Conservation (phyloP, 2,113 vertebrate species). For the Erythrolamprus reginae region DNA sequence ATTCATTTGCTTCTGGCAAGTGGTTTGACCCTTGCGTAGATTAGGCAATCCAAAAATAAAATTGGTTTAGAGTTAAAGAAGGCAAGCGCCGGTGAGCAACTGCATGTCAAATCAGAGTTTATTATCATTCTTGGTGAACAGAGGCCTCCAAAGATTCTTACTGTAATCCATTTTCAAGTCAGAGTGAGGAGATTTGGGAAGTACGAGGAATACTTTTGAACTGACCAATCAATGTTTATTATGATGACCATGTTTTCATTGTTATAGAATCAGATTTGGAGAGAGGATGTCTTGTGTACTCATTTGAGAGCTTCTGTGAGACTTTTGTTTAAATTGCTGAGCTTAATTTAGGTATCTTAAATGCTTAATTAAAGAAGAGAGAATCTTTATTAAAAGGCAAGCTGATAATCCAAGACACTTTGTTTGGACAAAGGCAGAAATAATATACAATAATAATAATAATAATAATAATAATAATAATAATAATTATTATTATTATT, state of each 20-base stretch:
- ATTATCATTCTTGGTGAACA: background rate
- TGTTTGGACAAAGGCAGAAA: background rate
- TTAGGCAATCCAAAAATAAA: slow-evolving; percentile 10
- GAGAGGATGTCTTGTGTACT: too few relatives aligned
- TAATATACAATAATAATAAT: too few relatives aligned
- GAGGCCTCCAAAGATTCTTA: background rate
- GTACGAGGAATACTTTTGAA: background rate
- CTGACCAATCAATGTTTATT: background rate
- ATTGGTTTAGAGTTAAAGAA: background rate
- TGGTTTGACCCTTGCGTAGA: background rate
- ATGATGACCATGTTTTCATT: background rate
- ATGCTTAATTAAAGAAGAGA: too few relatives aligned
- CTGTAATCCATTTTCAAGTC: background rate
- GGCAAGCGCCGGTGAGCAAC: background rate
- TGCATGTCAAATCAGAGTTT: background rate
- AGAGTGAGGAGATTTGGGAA: background rate
- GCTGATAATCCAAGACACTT: background rate
- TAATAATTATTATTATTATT: too few relatives aligned
- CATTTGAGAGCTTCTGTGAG: background rate
- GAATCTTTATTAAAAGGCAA: background rate
- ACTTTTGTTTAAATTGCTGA: background rate
- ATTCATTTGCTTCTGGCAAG: background rate
- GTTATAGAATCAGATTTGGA: background rate
- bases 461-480: too few relatives aligned
- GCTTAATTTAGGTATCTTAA: background rate